phyloP scores from a whole-genome alignment of 1,140 invertebrate species.

The Vollenhovia emeryi region DNA sequence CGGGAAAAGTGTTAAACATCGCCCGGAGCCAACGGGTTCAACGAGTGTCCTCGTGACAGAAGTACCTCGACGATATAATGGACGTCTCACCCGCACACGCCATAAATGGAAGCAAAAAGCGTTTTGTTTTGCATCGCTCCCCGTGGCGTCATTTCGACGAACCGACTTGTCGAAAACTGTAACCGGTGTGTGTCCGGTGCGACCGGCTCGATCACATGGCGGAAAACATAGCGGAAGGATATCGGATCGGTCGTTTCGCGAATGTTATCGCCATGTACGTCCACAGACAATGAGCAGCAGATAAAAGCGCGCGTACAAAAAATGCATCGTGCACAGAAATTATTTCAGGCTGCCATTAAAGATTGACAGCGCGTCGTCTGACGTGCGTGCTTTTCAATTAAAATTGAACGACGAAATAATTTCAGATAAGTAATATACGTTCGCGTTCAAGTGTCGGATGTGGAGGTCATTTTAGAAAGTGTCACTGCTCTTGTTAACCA shows the following conservation, averaged over 20 bases:
- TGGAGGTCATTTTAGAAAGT: neutral
- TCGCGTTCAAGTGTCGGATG: neutral
- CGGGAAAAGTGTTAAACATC: slow-evolving; percentile 59
- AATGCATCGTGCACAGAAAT: neutral
- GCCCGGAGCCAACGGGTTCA: slow-evolving; percentile 41
- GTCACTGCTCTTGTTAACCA: neutral
- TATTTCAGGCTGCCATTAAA: neutral
- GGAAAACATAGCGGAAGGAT: slow-evolving; percentile 9
- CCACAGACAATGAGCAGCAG: neutral
- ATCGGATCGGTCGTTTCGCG: slow-evolving; percentile 26
- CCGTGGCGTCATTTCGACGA: slow-evolving; percentile 42
- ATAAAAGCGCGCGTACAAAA: neutral
- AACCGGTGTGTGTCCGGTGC: neutral
- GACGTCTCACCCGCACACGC: slow-evolving; percentile 41
- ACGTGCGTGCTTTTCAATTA: neutral
- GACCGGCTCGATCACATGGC: slow-evolving; percentile 1
- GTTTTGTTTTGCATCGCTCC: slow-evolving; percentile 53
- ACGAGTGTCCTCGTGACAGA: slow-evolving; percentile 57
- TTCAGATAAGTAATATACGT: neutral
- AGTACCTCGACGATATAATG: slow-evolving; percentile 59
- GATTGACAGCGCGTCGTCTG: neutral
- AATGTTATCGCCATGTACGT: neutral
- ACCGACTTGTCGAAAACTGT: slow-evolving; percentile 49
- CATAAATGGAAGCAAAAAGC: slow-evolving; percentile 47
- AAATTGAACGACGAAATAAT: neutral